These are phyloP conservation scores for Bagarius yarrelli DNA, from an alignment of 2,113 vertebrate species.

Conservation along the genomic window DNA sequence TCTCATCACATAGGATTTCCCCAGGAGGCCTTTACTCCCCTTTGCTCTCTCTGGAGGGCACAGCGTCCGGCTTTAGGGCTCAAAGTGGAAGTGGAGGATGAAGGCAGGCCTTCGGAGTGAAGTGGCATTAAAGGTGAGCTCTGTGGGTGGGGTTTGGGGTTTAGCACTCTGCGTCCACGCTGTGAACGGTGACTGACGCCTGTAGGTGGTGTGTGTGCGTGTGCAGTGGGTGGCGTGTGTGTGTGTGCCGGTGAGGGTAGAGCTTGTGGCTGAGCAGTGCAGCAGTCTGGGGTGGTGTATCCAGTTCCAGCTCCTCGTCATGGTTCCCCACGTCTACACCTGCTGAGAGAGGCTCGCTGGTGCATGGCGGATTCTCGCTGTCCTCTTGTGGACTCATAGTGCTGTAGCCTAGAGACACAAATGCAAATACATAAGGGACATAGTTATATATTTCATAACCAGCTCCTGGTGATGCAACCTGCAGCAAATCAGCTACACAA, in stretches of 20 bases:
- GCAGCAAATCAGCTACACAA: not conserved
- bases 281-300: constrained; percentile 91
- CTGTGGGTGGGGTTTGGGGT: constrained; percentile 9
- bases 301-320: constrained; percentile 92
- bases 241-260: constrained; percentile 85
- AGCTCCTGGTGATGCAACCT: not conserved
- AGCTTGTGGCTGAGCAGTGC: constrained; percentile 95
- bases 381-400: constrained; percentile 99
- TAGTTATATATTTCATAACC: not conserved
- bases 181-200: constrained; percentile 95
- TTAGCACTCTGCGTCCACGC: constrained; percentile 93
- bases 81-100: constrained; percentile 40
- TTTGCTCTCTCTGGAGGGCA: constrained; percentile 18
- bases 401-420: constrained; percentile 83
- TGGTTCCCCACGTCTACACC: constrained; percentile 93
- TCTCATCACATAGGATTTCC: constrained; percentile 19
- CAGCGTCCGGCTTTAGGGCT: constrained; percentile 23
- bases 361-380: constrained; percentile 94
- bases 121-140: constrained; percentile 45
- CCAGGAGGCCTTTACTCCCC: constrained; percentile 17
- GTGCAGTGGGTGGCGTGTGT: constrained; percentile 81
- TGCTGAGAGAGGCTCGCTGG: constrained; percentile 88
- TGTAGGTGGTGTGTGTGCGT: constrained; percentile 90
- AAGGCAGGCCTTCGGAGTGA: constrained; percentile 27
- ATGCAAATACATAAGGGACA: not conserved